Percentiles rank a stretch among this genome's conserved stretches.
These are phyloP conservation scores for Mesoclemmys tuberculata DNA, from an alignment of 2,113 vertebrate genomes.

Conservation along the genomic window DNA sequence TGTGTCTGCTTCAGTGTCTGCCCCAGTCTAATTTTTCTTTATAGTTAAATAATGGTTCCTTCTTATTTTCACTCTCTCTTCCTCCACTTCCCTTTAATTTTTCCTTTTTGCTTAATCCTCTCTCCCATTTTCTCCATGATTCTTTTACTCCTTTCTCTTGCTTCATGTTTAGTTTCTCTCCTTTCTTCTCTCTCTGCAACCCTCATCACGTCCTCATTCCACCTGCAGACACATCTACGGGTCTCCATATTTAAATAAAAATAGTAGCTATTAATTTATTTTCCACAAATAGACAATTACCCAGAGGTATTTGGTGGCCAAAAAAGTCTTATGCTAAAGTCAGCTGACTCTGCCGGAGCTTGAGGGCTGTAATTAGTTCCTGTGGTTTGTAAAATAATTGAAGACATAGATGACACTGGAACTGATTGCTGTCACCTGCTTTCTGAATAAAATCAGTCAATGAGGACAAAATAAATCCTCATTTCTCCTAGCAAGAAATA, in stretches of 20 bases:
- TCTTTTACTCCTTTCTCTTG: neutral
- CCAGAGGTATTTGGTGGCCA: slow-evolving; percentile 59
- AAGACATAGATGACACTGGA: slow-evolving; percentile 64
- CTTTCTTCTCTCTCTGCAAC: neutral
- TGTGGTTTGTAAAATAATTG: slow-evolving; percentile 71
- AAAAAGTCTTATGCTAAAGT: slow-evolving; percentile 63
- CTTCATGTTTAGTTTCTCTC: neutral
- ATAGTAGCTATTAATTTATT: slow-evolving; percentile 75
- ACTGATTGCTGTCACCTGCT: slow-evolving; percentile 73
- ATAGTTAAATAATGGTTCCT: neutral
- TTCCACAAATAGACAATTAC: slow-evolving; percentile 76
- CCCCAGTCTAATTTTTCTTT: neutral
- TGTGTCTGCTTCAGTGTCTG: neutral
- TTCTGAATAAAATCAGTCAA: slow-evolving; percentile 69
- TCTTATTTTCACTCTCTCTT: neutral
- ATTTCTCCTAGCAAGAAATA: slow-evolving; percentile 36
- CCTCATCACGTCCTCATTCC: slow-evolving; percentile 12
- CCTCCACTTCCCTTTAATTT: neutral
- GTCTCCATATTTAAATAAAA: slow-evolving; percentile 42
- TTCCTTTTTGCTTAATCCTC: neutral
- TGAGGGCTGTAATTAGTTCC: slow-evolving; percentile 73
- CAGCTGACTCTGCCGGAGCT: slow-evolving; percentile 65
- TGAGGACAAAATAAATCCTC: slow-evolving; percentile 58
- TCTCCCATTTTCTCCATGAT: neutral
- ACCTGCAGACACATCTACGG: neutral